These are phyloP conservation scores for Podarcis raffonei DNA, from an alignment of 2,113 vertebrate genomes.

Conservation along the genomic window DNA sequence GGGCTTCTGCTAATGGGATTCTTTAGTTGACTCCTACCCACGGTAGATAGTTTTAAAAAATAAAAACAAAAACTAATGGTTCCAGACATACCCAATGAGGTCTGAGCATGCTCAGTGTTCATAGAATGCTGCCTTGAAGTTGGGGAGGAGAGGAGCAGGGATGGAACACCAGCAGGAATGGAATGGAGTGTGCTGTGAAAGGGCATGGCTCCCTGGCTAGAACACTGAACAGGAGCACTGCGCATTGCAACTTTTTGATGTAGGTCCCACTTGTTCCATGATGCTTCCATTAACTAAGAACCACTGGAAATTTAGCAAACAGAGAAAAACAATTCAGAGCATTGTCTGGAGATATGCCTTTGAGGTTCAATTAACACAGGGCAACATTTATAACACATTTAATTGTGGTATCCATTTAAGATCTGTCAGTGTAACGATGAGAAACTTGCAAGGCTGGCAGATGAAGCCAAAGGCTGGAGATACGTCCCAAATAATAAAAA, in stretches of 20 bases:
- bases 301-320: slow-evolving; percentile 23
- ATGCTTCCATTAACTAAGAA: slow-evolving; percentile 13
- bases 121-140: neutral
- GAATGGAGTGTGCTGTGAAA: neutral
- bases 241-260: neutral
- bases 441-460: neutral
- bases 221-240: neutral
- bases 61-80: too few relatives aligned
- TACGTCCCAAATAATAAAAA: neutral
- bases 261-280: neutral
- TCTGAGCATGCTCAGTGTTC: neutral
- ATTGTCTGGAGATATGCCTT: slow-evolving; percentile 28
- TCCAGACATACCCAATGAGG: neutral
- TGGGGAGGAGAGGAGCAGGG: neutral
- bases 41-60: too few relatives aligned
- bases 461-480: neutral
- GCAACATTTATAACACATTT: slow-evolving; percentile 35
- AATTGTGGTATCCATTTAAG: slow-evolving; percentile 5
- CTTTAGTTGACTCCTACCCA: too few relatives aligned
- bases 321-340: slow-evolving; percentile 42
- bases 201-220: neutral
- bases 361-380: slow-evolving; percentile 36
- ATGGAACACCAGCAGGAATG: neutral
- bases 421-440: slow-evolving; percentile 11
- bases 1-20: too few relatives aligned